Conservation (phyloP, 2,797 vertebrate genomes). For the Lemur catta region DNA sequence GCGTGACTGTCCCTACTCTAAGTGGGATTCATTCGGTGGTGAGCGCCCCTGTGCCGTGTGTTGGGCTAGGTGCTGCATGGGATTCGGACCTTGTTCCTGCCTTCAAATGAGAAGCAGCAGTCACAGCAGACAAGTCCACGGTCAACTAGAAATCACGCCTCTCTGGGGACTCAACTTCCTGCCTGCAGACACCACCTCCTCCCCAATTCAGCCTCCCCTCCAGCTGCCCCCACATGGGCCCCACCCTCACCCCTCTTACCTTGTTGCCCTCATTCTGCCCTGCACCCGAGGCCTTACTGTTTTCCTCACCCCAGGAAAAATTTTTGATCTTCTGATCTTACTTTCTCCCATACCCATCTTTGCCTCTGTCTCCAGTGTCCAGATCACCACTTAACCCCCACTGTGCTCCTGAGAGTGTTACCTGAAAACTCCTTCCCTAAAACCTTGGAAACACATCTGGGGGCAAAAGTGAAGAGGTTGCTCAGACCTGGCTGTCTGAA, state of each 20-base stretch:
- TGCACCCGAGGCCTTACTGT: neutral
- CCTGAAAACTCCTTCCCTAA: neutral
- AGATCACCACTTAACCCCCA: neutral
- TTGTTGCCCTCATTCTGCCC: neutral
- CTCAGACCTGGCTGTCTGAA: neutral
- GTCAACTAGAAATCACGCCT: neutral
- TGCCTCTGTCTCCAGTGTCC: neutral
- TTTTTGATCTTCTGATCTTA: neutral
- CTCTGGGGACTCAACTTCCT: neutral
- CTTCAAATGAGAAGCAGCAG: neutral
- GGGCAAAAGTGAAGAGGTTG: neutral
- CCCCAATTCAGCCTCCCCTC: constrained; percentile 26
- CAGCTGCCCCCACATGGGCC: constrained; percentile 19
- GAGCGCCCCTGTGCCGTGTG: neutral
- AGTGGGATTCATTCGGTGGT: neutral
- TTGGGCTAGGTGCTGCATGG: neutral
- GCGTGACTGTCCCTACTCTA: neutral
- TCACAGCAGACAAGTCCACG: neutral
- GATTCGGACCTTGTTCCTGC: neutral
- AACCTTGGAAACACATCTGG: neutral
- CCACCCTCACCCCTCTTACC: neutral
- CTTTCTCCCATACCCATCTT: neutral
- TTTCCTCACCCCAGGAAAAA: neutral
- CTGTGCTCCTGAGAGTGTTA: neutral
- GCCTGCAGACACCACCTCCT: neutral